Conservation (phyloP, 2,797 vertebrate species). For the Trachops cirrhosus region DNA sequence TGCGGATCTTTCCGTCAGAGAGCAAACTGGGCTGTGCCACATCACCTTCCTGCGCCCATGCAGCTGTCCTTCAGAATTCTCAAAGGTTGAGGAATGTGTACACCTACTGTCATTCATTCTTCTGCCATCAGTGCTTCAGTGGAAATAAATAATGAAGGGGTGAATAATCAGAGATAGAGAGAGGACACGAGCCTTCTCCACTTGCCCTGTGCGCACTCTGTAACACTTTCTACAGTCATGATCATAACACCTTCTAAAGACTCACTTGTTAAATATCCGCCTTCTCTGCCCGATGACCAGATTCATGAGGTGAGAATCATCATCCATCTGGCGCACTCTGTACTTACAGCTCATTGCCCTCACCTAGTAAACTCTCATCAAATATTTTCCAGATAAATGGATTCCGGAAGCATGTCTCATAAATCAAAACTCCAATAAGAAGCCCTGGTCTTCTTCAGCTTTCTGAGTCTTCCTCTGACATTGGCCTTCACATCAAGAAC, state of each 20-base stretch:
- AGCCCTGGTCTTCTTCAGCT: neutral
- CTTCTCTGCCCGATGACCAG: neutral
- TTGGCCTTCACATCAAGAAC: neutral
- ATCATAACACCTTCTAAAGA: neutral
- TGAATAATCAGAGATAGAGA: neutral
- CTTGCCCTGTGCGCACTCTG: accelerated
- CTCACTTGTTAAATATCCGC: neutral
- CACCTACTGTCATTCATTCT: neutral
- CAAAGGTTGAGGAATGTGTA: neutral
- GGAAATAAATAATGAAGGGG: neutral
- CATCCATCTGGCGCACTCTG: neutral
- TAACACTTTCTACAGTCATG: neutral
- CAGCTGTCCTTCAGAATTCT: neutral
- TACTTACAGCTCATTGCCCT: neutral
- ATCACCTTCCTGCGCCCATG: accelerated
- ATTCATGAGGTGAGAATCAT: neutral
- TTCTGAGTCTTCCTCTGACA: neutral
- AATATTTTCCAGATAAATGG: neutral
- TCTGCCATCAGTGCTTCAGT: neutral
- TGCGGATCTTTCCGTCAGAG: too few species aligned
- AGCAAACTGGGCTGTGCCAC: neutral
- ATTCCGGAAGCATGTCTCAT: neutral
- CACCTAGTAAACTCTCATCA: neutral
- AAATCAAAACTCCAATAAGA: neutral
- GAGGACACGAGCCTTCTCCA: neutral